These are phyloP conservation scores for Schizaphis graminum DNA, from an alignment of 2,888 invertebrate genomes.

Conservation along the genomic window DNA sequence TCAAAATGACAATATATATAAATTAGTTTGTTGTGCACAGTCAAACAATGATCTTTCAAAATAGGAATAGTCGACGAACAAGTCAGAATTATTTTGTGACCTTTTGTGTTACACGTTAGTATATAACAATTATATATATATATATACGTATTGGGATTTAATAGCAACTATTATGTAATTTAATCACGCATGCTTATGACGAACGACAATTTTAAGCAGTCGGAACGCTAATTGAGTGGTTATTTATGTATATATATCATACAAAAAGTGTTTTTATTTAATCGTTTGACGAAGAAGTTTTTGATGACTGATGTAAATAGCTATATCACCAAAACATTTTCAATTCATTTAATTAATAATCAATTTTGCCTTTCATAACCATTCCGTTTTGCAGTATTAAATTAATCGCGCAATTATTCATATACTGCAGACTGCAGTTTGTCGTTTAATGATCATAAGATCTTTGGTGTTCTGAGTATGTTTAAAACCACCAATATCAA, in stretches of 20 bases:
- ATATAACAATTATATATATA: background rate
- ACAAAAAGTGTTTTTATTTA: background rate
- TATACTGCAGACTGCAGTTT: too few species aligned
- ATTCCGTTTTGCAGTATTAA: background rate
- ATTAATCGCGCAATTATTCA: background rate
- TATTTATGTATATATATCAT: background rate
- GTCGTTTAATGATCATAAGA: background rate
- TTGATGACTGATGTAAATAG: slow-evolving; percentile 10
- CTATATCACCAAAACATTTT: background rate
- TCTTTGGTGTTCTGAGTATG: background rate
- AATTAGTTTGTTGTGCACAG: background rate
- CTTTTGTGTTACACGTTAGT: background rate
- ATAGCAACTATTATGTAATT: slow-evolving; percentile 4
- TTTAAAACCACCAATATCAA: background rate
- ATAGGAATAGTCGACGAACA: background rate
- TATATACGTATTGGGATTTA: slow-evolving; percentile 5
- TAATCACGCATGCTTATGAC: background rate
- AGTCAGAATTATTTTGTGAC: background rate
- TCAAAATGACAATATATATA: background rate
- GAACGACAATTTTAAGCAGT: background rate
- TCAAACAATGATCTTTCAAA: background rate
- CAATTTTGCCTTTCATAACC: background rate
- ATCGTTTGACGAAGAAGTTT: slow-evolving; percentile 23
- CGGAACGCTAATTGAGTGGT: background rate
- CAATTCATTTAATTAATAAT: slow-evolving; percentile 11